These are phyloP conservation scores for Callyntrura guangdongensis DNA, from an alignment of 2,888 invertebrate species.

Conservation along the genomic window DNA sequence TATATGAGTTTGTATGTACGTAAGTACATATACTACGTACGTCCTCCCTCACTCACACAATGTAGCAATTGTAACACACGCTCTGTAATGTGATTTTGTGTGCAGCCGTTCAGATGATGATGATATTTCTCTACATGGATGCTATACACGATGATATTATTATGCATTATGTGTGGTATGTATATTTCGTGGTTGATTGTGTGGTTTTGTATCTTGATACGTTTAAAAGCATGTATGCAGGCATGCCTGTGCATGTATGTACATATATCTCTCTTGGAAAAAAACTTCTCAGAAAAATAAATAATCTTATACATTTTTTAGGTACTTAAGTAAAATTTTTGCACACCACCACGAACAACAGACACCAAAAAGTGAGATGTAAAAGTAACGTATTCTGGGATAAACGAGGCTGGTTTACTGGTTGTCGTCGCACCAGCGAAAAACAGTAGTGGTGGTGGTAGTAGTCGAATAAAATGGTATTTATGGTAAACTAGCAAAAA, in stretches of 20 bases:
- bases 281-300: slow-evolving; percentile 41
- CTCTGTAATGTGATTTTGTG: no score
- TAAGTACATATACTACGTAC: no score
- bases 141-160: not conserved
- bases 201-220: not conserved
- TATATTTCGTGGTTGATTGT: slow-evolving; percentile 6
- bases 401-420: no score
- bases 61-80: no score
- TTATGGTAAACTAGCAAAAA: slow-evolving; percentile 1
- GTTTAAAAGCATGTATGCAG: not conserved
- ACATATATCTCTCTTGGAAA: slow-evolving; percentile 7
- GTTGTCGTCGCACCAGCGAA: no score
- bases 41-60: no score
- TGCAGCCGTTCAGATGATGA: not conserved
- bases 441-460: slow-evolving; percentile 1
- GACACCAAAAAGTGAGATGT: slow-evolving; percentile 20
- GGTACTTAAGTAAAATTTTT: slow-evolving; percentile 36
- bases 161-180: slow-evolving; percentile 1
- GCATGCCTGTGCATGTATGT: not conserved
- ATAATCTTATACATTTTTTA: slow-evolving; percentile 2
- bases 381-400: not conserved
- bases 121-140: not conserved
- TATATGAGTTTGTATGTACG: no score
- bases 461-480: not conserved
- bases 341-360: slow-evolving; percentile 26